These are phyloP conservation scores for Quiscalus mexicanus DNA, from an alignment of 2,113 vertebrate species.

Conservation along the genomic window DNA sequence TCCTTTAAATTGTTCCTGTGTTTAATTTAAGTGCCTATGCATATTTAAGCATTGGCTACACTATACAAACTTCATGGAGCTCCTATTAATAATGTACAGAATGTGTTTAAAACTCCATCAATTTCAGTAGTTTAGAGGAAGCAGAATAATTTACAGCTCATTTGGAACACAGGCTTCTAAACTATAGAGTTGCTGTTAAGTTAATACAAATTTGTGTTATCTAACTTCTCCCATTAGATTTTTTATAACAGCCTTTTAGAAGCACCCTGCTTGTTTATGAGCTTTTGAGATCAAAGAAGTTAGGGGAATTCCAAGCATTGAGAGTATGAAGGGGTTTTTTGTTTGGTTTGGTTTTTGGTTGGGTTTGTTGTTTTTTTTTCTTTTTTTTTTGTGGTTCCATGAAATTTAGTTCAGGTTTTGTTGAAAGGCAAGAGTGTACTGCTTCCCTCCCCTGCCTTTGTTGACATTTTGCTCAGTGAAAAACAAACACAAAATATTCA, in stretches of 20 bases:
- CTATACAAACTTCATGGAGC: background rate
- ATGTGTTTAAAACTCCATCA: background rate
- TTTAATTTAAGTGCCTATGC: background rate
- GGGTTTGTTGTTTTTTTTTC: background rate
- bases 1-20: background rate
- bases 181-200: background rate
- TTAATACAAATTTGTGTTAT: background rate
- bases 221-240: background rate
- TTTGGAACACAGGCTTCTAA: background rate
- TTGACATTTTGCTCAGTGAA: background rate
- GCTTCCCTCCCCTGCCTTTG: background rate
- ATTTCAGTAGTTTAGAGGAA: background rate
- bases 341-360: background rate
- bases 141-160: background rate
- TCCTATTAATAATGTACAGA: background rate
- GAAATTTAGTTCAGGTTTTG: background rate
- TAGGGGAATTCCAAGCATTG: slow-evolving; percentile 30
- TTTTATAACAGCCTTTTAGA: background rate
- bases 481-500: slow-evolving; percentile 2
- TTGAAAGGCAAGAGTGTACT: background rate
- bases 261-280: background rate
- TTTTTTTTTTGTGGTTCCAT: background rate
- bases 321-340: background rate
- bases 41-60: background rate
- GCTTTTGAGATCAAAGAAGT: slow-evolving; percentile 24